Evolutionary conservation across 2,797 vertebrate species (phyloP).

Genomic region (Chaetodon trifasciatus): DNA sequence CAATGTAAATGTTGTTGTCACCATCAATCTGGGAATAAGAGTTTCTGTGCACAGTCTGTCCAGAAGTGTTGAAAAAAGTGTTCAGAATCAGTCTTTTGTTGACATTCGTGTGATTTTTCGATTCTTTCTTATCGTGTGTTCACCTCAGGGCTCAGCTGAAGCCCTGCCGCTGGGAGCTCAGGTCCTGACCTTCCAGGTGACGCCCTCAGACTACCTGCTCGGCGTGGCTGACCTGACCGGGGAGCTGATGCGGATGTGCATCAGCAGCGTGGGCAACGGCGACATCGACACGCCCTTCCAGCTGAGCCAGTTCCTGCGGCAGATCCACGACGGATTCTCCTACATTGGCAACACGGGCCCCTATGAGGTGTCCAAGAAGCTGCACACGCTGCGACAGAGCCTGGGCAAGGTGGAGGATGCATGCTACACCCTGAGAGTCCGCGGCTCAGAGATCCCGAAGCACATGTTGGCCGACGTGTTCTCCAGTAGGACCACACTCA

Average conservation of each 20-base stretch:
- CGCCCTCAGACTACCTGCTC: slow-evolving; percentile 95
- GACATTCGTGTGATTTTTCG: not conserved
- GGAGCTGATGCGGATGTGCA: slow-evolving; percentile 98
- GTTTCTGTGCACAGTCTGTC: not conserved
- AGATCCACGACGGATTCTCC: slow-evolving; percentile 97
- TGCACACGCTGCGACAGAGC: slow-evolving; percentile 95
- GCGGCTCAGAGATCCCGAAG: slow-evolving; percentile 97
- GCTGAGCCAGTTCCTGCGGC: slow-evolving; percentile 94
- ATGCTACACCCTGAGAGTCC: slow-evolving; percentile 93
- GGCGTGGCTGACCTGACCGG: slow-evolving; percentile 97
- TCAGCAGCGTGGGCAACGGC: slow-evolving; percentile 96
- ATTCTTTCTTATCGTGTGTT: not conserved
- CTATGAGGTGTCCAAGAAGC: slow-evolving; percentile 98
- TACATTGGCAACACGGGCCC: slow-evolving; percentile 98
- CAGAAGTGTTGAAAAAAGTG: not conserved
- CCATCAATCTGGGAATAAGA: not conserved
- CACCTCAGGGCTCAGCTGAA: slow-evolving; percentile 66
- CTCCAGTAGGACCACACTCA: slow-evolving; percentile 89
- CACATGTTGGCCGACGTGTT: slow-evolving; percentile 98
- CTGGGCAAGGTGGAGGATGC: slow-evolving; percentile 98
- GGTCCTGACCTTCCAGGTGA: slow-evolving; percentile 92
- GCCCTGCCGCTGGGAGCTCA: slow-evolving; percentile 36
- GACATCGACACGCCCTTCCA: slow-evolving; percentile 99
- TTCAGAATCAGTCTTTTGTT: no score
- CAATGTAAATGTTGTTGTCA: not conserved